These are phyloP conservation scores for Cepphus grylle DNA, from an alignment of 2,113 vertebrate species.

Conservation along the genomic window DNA sequence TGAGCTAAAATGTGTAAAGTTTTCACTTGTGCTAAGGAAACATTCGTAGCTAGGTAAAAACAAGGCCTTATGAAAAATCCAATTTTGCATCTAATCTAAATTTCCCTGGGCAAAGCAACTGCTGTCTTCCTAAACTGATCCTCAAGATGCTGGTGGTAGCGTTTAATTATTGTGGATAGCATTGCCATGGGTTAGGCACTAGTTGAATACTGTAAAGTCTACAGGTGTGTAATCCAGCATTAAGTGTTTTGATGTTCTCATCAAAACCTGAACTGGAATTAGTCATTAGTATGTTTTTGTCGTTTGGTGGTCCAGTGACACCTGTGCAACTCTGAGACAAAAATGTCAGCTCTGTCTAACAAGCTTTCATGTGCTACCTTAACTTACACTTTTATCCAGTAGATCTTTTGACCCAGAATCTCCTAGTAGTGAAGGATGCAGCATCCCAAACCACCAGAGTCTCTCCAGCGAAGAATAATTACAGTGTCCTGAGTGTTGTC, in stretches of 20 bases:
- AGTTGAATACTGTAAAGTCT: not conserved
- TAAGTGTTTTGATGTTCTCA: not conserved
- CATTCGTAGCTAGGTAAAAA: constrained; percentile 58
- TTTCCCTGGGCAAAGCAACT: constrained; percentile 50
- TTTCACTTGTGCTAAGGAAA: constrained; percentile 66
- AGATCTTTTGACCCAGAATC: not conserved
- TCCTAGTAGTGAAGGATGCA: not conserved
- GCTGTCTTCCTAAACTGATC: constrained; percentile 33
- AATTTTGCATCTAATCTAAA: constrained; percentile 58
- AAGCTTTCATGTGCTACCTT: not conserved
- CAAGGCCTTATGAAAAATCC: constrained; percentile 60
- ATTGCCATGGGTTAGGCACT: not conserved
- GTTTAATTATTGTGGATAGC: not conserved
- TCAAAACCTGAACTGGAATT: not conserved
- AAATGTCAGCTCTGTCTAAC: not conserved
- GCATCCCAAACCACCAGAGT: not conserved
- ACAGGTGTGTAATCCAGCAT: not conserved
- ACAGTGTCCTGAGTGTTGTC: not conserved
- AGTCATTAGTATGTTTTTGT: not conserved
- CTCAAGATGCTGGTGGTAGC: not conserved
- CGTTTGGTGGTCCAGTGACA: not conserved
- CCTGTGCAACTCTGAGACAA: not conserved
- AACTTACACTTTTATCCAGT: not conserved
- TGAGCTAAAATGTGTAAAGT: constrained; percentile 62
- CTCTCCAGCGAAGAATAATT: not conserved